Conservation (phyloP, 1,140 invertebrate genomes). For the Hestina assimilis region DNA sequence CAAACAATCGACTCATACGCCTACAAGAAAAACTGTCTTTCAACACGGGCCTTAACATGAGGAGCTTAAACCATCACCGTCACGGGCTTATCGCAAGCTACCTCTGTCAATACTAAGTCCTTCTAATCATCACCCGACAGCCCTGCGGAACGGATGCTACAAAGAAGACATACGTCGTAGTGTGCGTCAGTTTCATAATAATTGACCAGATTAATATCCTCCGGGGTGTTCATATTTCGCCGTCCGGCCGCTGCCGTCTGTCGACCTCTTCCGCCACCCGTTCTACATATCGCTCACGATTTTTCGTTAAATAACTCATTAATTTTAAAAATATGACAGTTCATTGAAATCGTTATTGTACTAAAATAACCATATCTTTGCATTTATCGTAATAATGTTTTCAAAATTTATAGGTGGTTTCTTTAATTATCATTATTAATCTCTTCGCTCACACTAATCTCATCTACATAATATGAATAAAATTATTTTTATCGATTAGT, state of each 20-base stretch:
- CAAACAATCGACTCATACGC: no score
- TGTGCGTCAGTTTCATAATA: constrained; percentile 72
- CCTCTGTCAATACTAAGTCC: neutral
- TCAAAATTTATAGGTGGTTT: no score
- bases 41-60: no score
- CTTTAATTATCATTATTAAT: no score
- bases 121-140: constrained; percentile 32
- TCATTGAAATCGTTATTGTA: neutral
- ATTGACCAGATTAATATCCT: constrained; percentile 73
- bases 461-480: neutral
- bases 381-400: no score
- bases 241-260: constrained; percentile 38
- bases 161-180: constrained; percentile 57
- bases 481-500: neutral
- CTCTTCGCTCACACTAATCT: neutral
- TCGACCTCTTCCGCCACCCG: constrained; percentile 26
- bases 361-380: no score
- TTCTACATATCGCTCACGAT: constrained; percentile 5
- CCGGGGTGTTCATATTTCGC: constrained; percentile 70
- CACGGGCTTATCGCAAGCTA: neutral
- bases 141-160: constrained; percentile 58
- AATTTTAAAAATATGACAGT: constrained; percentile 2
- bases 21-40: no score
- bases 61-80: neutral
- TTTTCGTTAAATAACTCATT: constrained; percentile 3